Conservation (phyloP, 1,140 invertebrate genomes). For the Lithobius niger region DNA sequence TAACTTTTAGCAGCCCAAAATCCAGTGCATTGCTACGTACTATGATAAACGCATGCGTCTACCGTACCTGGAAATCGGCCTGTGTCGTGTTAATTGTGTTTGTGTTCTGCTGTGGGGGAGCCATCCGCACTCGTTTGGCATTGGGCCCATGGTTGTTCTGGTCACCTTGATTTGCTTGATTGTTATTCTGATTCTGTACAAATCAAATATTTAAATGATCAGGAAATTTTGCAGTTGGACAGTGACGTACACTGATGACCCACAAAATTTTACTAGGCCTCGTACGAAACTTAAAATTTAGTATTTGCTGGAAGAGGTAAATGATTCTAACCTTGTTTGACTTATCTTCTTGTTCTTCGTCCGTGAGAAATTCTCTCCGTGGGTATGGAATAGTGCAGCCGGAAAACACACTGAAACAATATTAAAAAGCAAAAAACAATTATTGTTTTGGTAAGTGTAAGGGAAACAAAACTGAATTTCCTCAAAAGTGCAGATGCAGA, state of each 20-base stretch:
- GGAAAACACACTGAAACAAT: constrained; percentile 65
- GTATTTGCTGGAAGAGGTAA: no score
- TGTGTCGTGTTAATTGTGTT: constrained; percentile 14
- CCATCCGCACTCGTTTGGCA: constrained; percentile 46
- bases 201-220: constrained; percentile 8
- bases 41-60: no score
- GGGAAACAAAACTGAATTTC: no score
- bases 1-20: no score
- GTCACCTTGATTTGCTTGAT: constrained; percentile 32
- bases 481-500: no score
- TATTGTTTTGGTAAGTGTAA: no score
- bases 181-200: constrained; percentile 33
- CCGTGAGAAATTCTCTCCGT: constrained; percentile 93
- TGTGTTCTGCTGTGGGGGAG: constrained; percentile 29
- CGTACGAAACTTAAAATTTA: neutral
- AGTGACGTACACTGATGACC: neutral
- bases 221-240: constrained; percentile 2
- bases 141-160: constrained; percentile 37
- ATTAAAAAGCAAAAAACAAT: neutral
- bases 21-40: no score
- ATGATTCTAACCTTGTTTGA: constrained; percentile 56
- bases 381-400: constrained; percentile 95
- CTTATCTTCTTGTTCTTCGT: constrained; percentile 94
- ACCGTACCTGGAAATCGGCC: constrained; percentile 23
- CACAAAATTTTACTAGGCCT: constrained; percentile 1